Evolutionary conservation across 2,113 vertebrate genomes (phyloP).

Genomic region (Ramphastos sulfuratus): DNA sequence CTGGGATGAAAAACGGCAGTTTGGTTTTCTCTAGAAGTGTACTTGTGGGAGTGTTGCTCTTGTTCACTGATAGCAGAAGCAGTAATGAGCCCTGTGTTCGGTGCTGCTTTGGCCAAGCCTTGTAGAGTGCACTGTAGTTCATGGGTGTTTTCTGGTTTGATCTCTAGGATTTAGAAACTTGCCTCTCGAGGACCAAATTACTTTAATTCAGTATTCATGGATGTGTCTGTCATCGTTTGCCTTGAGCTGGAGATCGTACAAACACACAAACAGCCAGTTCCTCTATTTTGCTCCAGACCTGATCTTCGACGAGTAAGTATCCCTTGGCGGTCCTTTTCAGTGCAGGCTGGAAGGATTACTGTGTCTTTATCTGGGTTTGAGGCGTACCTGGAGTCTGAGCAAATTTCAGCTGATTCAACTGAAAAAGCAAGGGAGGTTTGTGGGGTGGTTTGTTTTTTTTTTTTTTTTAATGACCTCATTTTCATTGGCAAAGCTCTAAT

Average conservation of each 20-base stretch:
- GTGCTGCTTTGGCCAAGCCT: neutral
- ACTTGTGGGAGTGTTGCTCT: neutral
- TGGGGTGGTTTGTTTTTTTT: no score
- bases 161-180: slow-evolving; percentile 93
- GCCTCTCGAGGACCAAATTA: slow-evolving; percentile 99
- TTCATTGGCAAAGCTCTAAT: neutral
- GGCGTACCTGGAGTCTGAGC: slow-evolving; percentile 3
- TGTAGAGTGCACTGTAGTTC: neutral
- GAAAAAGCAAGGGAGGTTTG: neutral
- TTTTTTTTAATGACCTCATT: neutral
- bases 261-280: slow-evolving; percentile 98
- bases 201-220: slow-evolving; percentile 99
- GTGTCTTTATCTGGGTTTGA: slow-evolving; percentile 40
- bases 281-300: slow-evolving; percentile 99
- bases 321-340: slow-evolving; percentile 48
- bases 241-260: slow-evolving; percentile 99
- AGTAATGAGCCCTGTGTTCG: neutral
- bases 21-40: neutral
- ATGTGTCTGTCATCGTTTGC: slow-evolving; percentile 99
- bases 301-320: slow-evolving; percentile 97
- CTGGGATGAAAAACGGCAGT: neutral
- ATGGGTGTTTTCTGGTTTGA: slow-evolving; percentile 67
- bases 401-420: slow-evolving; percentile 1
- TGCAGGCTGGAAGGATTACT: slow-evolving; percentile 36
- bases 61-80: neutral